These are phyloP conservation scores for Muscidifurax raptorellus DNA, from an alignment of 1,140 invertebrate species.

Conservation along the genomic window DNA sequence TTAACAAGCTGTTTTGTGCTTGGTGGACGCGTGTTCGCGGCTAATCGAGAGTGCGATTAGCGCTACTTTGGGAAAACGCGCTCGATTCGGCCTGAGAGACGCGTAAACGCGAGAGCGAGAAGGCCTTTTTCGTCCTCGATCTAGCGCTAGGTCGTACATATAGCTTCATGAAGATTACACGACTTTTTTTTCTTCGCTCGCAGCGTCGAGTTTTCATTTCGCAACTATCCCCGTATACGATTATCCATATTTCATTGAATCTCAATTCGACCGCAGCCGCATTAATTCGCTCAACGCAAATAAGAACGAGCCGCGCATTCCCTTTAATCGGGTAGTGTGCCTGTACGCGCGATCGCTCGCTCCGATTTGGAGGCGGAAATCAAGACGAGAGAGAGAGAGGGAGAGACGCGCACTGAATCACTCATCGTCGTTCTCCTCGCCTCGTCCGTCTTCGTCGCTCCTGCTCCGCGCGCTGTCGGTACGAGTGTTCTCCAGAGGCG, in stretches of 20 bases:
- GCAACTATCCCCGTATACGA: too few species aligned
- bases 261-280: too few species aligned
- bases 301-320: too few species aligned
- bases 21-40: background rate
- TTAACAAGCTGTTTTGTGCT: conserved; percentile 31
- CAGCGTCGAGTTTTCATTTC: too few species aligned
- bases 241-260: too few species aligned
- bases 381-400: conserved; percentile 48
- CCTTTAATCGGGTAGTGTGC: too few species aligned
- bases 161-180: conserved; percentile 16
- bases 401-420: conserved; percentile 68
- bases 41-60: conserved; percentile 38
- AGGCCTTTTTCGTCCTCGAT: conserved; percentile 33
- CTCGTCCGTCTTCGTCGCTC: conserved; percentile 46
- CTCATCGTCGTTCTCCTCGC: conserved; percentile 63
- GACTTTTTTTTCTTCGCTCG: background rate
- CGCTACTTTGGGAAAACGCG: background rate
- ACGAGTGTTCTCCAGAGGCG: conserved; percentile 57
- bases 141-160: conserved; percentile 27
- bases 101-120: background rate
- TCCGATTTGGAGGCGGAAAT: conserved; percentile 51
- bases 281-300: too few species aligned
- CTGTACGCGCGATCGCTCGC: conserved; percentile 30
- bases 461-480: conserved; percentile 44
- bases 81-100: conserved; percentile 4